Conservation (phyloP, 2,113 vertebrate species). For the Microcebus griseorufus region DNA sequence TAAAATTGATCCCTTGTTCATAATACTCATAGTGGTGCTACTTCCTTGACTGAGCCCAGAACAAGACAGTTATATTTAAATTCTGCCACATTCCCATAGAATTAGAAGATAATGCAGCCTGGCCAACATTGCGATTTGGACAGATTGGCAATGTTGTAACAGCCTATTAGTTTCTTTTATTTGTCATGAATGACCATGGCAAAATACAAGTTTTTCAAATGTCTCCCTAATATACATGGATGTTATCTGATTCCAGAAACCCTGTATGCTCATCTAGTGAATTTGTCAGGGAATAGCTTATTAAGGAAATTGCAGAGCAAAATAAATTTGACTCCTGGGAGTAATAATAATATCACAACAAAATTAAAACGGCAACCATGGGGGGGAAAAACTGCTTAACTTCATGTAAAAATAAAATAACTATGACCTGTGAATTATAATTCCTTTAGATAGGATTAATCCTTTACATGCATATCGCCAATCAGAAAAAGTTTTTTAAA, state of each 20-base stretch:
- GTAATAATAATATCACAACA: background rate
- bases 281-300: background rate
- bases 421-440: background rate
- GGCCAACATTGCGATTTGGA: background rate
- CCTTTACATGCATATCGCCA: background rate
- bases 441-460: background rate
- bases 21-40: background rate
- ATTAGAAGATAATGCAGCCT: background rate
- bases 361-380: constrained; percentile 21
- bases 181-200: constrained; percentile 22
- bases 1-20: background rate
- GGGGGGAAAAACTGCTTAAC: background rate
- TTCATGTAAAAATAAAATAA: constrained; percentile 21
- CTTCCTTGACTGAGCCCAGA: background rate
- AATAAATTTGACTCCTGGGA: constrained; percentile 49
- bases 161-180: background rate
- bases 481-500: background rate
- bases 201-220: constrained; percentile 46
- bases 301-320: constrained; percentile 31
- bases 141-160: background rate
- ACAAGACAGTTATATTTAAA: background rate
- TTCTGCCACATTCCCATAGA: background rate
- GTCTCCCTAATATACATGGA: background rate
- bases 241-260: constrained; percentile 34
- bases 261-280: background rate